These are phyloP conservation scores for Agelastica alni DNA, from an alignment of 2,888 invertebrate species.

Conservation along the genomic window DNA sequence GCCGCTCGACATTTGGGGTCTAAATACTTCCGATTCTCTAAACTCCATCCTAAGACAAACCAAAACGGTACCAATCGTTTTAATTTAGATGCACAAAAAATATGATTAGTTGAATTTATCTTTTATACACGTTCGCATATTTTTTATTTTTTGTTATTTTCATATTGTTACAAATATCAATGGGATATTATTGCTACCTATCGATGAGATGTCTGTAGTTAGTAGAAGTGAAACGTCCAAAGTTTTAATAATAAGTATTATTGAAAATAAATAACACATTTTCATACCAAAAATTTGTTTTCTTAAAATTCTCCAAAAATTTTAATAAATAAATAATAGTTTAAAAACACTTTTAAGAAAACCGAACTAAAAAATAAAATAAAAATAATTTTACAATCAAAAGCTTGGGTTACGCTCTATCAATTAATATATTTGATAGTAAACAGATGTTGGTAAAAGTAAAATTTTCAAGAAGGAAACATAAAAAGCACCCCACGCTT, in stretches of 20 bases:
- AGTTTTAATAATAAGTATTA: not conserved
- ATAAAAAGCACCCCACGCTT: too few species aligned
- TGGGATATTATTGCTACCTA: not conserved
- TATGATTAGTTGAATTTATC: slow-evolving; percentile 10
- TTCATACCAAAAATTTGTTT: not conserved
- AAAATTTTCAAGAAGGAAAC: too few species aligned
- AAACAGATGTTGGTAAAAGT: too few species aligned
- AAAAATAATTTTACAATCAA: too few species aligned
- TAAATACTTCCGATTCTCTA: slow-evolving; percentile 60
- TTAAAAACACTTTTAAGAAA: too few species aligned
- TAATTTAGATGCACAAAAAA: not conserved
- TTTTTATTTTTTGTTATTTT: slow-evolving; percentile 5
- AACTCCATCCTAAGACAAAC: slow-evolving; percentile 56
- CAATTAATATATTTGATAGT: too few species aligned
- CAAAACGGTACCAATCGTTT: slow-evolving; percentile 50
- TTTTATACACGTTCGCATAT: not conserved
- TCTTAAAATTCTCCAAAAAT: too few species aligned
- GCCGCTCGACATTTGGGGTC: slow-evolving; percentile 66
- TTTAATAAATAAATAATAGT: too few species aligned
- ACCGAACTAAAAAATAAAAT: too few species aligned
- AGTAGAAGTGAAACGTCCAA: not conserved
- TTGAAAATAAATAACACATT: not conserved
- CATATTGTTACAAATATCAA: not conserved
- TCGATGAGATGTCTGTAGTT: not conserved
- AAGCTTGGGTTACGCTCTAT: too few species aligned